A percentile compares a stretch with the other conserved stretches of the same genome.
Evolutionary conservation across 1,140 invertebrate genomes (phyloP).

Genomic region (Danaus plexippus): DNA sequence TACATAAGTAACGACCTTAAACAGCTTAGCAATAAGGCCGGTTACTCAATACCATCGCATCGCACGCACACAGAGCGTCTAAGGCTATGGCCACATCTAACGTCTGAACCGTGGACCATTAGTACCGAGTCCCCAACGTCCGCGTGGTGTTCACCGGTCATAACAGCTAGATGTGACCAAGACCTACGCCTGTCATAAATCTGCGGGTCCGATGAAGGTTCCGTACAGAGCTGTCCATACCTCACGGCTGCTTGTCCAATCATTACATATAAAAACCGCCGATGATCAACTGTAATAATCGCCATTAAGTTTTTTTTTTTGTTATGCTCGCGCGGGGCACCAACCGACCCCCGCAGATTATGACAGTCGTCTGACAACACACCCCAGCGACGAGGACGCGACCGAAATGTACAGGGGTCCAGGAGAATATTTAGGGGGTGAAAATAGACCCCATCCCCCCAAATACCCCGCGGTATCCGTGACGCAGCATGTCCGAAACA

Average conservation of each 20-base stretch:
- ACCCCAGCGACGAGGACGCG: constrained; percentile 6
- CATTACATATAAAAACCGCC: constrained; percentile 11
- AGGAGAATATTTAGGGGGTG: background rate
- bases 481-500: constrained; percentile 17
- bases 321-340: constrained; percentile 20
- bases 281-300: constrained; percentile 23
- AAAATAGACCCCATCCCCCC: background rate
- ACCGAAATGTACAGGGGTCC: background rate
- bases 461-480: background rate
- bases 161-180: constrained; percentile 21
- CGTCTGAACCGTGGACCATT: constrained; percentile 1
- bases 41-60: background rate
- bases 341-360: constrained; percentile 49
- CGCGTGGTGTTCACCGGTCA: background rate
- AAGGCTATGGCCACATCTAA: constrained; percentile 18
- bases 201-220: constrained; percentile 43
- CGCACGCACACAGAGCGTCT: constrained; percentile 4
- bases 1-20: constrained; percentile 1
- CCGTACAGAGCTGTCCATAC: constrained; percentile 10
- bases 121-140: background rate
- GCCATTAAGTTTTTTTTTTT: constrained; percentile 14
- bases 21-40: background rate
- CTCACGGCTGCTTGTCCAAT: constrained; percentile 25
- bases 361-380: constrained; percentile 42
- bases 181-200: constrained; percentile 40